Conservation (phyloP, 2,888 invertebrate species). For the Icerya purchasi region DNA sequence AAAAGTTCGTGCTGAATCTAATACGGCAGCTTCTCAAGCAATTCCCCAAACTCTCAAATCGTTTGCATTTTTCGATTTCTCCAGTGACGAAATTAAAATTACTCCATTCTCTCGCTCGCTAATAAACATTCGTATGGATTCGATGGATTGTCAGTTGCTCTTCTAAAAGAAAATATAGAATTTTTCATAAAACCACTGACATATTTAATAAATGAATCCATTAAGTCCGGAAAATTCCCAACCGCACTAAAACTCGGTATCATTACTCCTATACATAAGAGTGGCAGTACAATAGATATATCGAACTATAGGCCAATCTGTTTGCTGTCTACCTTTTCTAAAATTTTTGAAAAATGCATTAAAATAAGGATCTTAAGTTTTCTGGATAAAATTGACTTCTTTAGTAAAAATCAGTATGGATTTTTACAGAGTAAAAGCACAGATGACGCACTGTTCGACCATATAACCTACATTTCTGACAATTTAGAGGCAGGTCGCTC, state of each 20-base stretch:
- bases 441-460: not conserved
- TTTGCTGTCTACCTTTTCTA: not conserved
- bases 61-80: not conserved
- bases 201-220: not conserved
- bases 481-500: not conserved
- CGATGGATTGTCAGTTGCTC: not conserved
- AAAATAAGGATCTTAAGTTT: not conserved
- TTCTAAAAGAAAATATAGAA: not conserved
- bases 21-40: not conserved
- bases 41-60: not conserved
- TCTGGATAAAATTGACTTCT: not conserved
- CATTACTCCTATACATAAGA: not conserved
- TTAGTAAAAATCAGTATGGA: not conserved
- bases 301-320: not conserved
- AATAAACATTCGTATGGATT: not conserved
- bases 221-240: not conserved
- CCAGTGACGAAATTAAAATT: not conserved
- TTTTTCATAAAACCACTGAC: not conserved
- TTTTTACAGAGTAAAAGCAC: not conserved
- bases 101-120: not conserved
- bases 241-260: not conserved
- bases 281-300: not conserved
- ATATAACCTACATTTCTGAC: not conserved
- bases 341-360: not conserved
- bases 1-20: not conserved